Evolutionary conservation across 2,113 vertebrate species (phyloP), one percentile per base, ranked within the genome.

Genomic region (Shinisaurus crocodilurus): DNA sequence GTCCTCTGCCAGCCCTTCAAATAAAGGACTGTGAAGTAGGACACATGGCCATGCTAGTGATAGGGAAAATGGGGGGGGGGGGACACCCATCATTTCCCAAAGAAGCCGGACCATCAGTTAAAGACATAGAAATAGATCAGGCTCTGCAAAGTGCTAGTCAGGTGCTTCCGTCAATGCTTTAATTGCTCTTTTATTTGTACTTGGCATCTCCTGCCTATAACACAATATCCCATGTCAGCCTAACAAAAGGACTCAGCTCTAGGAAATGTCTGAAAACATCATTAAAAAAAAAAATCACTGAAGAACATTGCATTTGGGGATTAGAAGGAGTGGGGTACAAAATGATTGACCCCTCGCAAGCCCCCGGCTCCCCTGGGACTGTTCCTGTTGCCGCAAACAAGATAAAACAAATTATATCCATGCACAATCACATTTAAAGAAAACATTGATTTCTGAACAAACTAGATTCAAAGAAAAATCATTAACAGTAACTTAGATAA

Each of bases 401-500:
- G 67, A 72, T 5, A 50, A 40, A 82, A 54, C 23, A 45, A 88
- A 37, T 0, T 6, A 27, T 86, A 3, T 43, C 90, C 1, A 4
- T 82, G 91, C 40, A 50, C 9, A 65, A 88, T 76, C 1, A 7
- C 50, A 89, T 85, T 85, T 1, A 0, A 32, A 86, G 29, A 18
- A 95, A 88, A 79, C 86, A 82, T 1, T 70, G 40, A 27, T 91
- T 92, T 89, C 76, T 79, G 60, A 29, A 9, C 20, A 34, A 50
- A 92, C 65, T 27, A 94, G 74, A 90, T 91, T 91, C 90, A 92
- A 40, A 92, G 34, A n/a, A 91, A 93, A 92, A 88, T 92, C 67
- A 48, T 95, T 89, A 92, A 12, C 83, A 54, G 9, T 72, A 90
- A 93, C 82, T 94, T 93, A 94, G 80, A 90, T 93, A 86, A 94